Base-by-base conservation (phyloP, 1,140 invertebrate species). In the Bombus cullumanus region DNA sequence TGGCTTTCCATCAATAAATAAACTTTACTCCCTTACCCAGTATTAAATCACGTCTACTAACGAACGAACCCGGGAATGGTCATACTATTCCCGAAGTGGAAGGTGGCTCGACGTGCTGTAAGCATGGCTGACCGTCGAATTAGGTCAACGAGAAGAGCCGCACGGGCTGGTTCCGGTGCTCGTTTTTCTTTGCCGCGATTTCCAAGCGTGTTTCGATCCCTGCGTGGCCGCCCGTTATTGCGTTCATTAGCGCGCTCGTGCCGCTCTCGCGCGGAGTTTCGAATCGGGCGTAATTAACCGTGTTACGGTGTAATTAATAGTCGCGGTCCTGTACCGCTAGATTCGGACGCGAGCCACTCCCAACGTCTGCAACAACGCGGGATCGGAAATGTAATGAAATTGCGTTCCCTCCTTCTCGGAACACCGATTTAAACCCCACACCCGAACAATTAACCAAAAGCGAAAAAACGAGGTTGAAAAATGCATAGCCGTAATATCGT, bases 261-360 rank as follows among this genome's bases (percentile, higher is more conserved):
- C 64, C 31, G 15, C 64, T 34, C 75, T 22, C 22, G 47, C 75
- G 39, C 66, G 53, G 66, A 84, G 76, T 80, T 84, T 72, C 76
- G 76, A 84, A 84, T 84, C 83, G 83, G 66, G 68, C 76, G 83
- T 84, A 84, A 84, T 84, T 84, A 84, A 84, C 83, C 76, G 53
- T 79, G 68, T 84, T 84, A 72, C 83, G 3, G 62, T 62, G 83
- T 84, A 84, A 84, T 84, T 84, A 84, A 84, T 84, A 84, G 82
- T 79, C 75, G 47, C 82, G 66, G n/a, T 37, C 41, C 39, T 80
- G 76, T 37, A 47, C 39, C 66, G 47, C 10, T 72, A 13, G 66
- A 79, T 71, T 66, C 75, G 82, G 34, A 71, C 64, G 62, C 72
- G 15, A 72, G 59, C 59, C 81, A 53, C 62, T 82, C 34, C 25